Percentiles rank a stretch among this genome's conserved stretches.
Conservation (phyloP, 1,140 invertebrate species). For the Listronotus bonariensis region DNA sequence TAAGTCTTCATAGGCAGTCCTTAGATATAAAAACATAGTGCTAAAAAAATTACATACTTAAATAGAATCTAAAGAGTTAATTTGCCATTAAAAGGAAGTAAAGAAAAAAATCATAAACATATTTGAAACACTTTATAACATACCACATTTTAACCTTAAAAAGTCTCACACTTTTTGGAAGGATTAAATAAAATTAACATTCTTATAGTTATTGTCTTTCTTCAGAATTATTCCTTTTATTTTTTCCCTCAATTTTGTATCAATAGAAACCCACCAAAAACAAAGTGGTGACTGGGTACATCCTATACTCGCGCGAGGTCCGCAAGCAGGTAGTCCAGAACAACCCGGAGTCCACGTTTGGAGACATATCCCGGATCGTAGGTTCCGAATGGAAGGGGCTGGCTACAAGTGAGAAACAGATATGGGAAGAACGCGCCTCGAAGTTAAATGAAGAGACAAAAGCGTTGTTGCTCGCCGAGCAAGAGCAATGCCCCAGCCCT, state of each 20-base stretch:
- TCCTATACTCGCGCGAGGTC: constrained; percentile 96
- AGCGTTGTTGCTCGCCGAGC: constrained; percentile 60
- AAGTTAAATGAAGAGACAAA: constrained; percentile 85
- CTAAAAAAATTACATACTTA: too few species aligned
- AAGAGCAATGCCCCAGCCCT: constrained; percentile 55
- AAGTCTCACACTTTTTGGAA: too few species aligned
- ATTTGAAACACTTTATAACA: too few species aligned
- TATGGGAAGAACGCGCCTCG: constrained; percentile 90
- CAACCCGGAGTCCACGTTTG: constrained; percentile 94
- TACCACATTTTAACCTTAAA: too few species aligned
- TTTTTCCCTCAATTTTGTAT: constrained; percentile 3
- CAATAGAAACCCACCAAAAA: constrained; percentile 74
- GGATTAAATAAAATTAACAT: too few species aligned
- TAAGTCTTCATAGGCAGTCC: too few species aligned
- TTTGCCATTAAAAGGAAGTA: too few species aligned
- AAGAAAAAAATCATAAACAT: too few species aligned
- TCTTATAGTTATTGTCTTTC: too few species aligned
- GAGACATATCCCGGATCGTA: constrained; percentile 96
- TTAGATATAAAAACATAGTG: too few species aligned
- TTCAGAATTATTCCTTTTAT: not conserved
- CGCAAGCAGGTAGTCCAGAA: constrained; percentile 82
- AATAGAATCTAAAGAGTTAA: too few species aligned
- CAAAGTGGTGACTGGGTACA: constrained; percentile 96
- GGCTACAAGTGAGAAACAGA: constrained; percentile 82
- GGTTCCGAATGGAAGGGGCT: constrained; percentile 96